These are phyloP conservation scores for Deilephila porcellus DNA, from an alignment of 2,888 invertebrate species.

Conservation along the genomic window DNA sequence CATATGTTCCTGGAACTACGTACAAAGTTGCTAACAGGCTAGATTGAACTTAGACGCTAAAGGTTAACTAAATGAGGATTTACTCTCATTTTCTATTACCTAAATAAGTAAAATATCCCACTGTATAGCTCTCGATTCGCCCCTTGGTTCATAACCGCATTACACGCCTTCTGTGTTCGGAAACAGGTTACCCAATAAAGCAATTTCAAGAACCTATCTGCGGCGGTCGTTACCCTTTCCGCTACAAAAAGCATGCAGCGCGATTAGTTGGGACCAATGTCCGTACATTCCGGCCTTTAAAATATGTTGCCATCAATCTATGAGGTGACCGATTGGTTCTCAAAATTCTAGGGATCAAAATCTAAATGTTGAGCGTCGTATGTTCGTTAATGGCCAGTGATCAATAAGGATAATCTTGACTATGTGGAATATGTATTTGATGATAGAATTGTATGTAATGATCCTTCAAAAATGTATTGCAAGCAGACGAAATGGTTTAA, in stretches of 20 bases:
- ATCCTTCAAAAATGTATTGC: not conserved
- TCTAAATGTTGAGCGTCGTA: not conserved
- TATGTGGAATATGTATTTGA: too few species aligned
- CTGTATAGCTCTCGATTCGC: constrained; percentile 58
- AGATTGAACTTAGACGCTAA: not conserved
- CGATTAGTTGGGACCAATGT: constrained; percentile 65
- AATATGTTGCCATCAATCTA: constrained; percentile 28
- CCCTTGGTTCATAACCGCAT: constrained; percentile 68
- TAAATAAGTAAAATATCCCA: not conserved
- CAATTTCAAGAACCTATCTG: constrained; percentile 76
- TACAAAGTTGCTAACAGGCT: not conserved
- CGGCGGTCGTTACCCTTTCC: constrained; percentile 73
- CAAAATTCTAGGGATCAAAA: constrained; percentile 7
- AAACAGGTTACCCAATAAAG: constrained; percentile 81
- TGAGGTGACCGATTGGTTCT: constrained; percentile 17
- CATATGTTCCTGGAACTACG: not conserved
- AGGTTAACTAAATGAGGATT: not conserved
- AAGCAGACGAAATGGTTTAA: not conserved
- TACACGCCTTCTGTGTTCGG: constrained; percentile 70
- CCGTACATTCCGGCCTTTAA: constrained; percentile 44
- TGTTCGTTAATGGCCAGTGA: not conserved
- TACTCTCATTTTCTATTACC: not conserved
- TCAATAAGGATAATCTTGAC: too few species aligned
- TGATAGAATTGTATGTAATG: not conserved
- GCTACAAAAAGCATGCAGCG: constrained; percentile 71